A percentile compares a stretch with the other conserved stretches of the same genome.
These are phyloP conservation scores for Nezara viridula DNA, from an alignment of 2,888 invertebrate genomes.

Conservation along the genomic window DNA sequence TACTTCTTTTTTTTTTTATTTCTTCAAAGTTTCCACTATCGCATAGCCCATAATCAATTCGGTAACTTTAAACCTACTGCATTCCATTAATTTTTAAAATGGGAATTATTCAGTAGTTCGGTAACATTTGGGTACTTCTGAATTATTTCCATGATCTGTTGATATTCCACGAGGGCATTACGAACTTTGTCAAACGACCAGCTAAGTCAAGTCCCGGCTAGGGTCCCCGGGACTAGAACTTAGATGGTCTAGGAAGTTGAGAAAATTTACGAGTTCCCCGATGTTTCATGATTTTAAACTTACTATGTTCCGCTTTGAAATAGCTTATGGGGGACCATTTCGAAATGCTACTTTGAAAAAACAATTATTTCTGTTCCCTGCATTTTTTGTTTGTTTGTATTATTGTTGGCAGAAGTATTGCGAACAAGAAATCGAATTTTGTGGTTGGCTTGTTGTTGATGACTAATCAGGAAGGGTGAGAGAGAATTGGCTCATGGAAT, in stretches of 20 bases:
- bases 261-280: neutral
- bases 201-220: neutral
- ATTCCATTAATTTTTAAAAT: neutral
- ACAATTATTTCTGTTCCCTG: neutral
- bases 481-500: neutral
- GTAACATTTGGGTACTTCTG: neutral
- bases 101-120: neutral
- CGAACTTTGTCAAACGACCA: neutral
- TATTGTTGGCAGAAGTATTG: neutral
- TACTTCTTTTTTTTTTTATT: neutral
- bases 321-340: neutral
- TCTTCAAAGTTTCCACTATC: neutral
- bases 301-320: neutral
- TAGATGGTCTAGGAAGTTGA: slow-evolving; percentile 15
- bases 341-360: neutral
- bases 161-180: neutral
- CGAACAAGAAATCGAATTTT: neutral
- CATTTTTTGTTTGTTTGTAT: neutral
- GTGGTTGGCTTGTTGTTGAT: neutral
- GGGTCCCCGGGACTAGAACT: neutral
- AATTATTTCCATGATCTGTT: neutral
- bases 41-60: neutral
- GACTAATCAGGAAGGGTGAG: neutral
- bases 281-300: slow-evolving; percentile 40
- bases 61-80: neutral